phyloP scores from a whole-genome alignment of 2,113 vertebrate species.

The Tonatia bakeri region DNA sequence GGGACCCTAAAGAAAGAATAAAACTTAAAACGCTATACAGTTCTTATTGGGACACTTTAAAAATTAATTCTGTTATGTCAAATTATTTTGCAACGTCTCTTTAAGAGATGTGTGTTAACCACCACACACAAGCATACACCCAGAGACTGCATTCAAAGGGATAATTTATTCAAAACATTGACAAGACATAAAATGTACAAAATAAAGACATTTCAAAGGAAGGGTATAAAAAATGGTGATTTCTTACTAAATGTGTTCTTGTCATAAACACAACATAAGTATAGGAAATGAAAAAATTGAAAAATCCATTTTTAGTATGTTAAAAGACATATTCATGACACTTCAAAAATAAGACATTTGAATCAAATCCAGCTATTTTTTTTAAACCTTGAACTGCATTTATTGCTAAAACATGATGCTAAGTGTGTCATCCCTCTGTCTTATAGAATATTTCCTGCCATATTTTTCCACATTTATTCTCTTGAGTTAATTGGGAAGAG shows the following conservation, averaged over 20 bases:
- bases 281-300: conserved; percentile 23
- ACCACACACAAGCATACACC: background rate
- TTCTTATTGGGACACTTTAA: background rate
- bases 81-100: background rate
- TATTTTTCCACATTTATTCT: conserved; percentile 28
- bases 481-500: conserved; percentile 35
- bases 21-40: background rate
- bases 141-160: conserved; percentile 26
- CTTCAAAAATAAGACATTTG: conserved; percentile 42
- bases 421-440: background rate
- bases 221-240: conserved; percentile 48
- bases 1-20: background rate
- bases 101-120: background rate
- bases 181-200: conserved; percentile 48
- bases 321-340: conserved; percentile 32
- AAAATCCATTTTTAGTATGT: conserved; percentile 50
- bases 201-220: conserved; percentile 54
- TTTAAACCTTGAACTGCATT: background rate
- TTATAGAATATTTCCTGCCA: conserved; percentile 1
- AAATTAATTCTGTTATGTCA: conserved; percentile 17
- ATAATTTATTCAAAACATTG: conserved; percentile 33
- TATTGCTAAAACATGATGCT: background rate
- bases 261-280: conserved; percentile 36
- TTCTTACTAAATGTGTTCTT: conserved; percentile 12
- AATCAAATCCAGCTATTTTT: conserved; percentile 53